Base-by-base conservation (phyloP, 2,797 vertebrate genomes). In the Coendou prehensilis region DNA sequence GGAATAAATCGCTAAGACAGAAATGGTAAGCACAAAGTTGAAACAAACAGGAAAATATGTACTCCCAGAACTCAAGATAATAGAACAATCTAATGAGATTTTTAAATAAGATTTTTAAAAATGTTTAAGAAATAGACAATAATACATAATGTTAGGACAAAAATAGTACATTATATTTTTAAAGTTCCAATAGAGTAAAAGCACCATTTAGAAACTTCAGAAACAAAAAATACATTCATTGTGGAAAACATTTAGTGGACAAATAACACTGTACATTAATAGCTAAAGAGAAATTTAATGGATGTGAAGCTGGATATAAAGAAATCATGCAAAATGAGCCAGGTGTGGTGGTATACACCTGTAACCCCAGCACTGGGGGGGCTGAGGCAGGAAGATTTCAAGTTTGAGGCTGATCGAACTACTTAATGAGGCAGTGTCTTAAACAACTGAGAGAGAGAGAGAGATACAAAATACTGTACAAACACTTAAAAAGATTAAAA, bases 91-190 rank as follows among this genome's bases (percentile, higher is more conserved):
- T 78, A 80, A 88, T 86, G 87, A 87, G 47, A 91, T 41, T 80
- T 89, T 79, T 61, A 86, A 96, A 94, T 56, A 79, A 87, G 6
- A 86, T 89, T 69, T 33, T 95, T 59, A 33, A 54, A 89, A 91
- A 37, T 73, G 13, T 93, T 76, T 20, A 75, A 75, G 76, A n/a
- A 73, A 87, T 75, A n/a, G 56, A 76, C 45, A 76, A n/a, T 22
- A 73, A 87, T 75, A n/a, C 50, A 76, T 50, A 76, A n/a, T 22
- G 33, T 75, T 69, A 54, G 45, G 37, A 23, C 4, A 69, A 91
- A 87, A 96, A 59, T 28, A 88, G 41, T 28, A 23, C 50, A 73
- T 20, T 78, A 54, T 47, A 83, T 64, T n/a, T 79, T 57, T 89
- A 90, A 94, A 88, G 37, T 69, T 81, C 0, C 50, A 91, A 80